Percentiles rank a stretch among this genome's conserved stretches.
Conservation (phyloP, 1,140 invertebrate species). For the Charaxes varanes region DNA sequence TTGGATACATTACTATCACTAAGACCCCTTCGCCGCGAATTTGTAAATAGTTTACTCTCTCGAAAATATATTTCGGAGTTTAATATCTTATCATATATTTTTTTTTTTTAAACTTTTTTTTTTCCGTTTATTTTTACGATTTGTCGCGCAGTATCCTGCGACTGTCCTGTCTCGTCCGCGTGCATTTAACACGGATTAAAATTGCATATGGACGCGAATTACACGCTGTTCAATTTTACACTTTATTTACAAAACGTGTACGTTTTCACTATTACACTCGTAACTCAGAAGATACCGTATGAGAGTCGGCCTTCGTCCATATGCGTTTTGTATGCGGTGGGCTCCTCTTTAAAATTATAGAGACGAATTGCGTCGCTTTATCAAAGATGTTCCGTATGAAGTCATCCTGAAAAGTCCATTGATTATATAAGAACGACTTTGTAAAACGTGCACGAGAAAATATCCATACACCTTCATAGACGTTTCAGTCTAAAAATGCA, state of each 20-base stretch:
- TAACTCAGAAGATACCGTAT: too few relatives aligned
- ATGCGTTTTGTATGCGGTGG: too few relatives aligned
- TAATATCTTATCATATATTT: slow-evolving; percentile 38
- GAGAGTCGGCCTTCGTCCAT: slow-evolving; percentile 4
- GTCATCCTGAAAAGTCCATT: too few relatives aligned
- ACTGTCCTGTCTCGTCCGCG: slow-evolving; percentile 23
- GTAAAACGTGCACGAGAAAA: too few relatives aligned
- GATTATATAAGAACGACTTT: too few relatives aligned
- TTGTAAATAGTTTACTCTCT: slow-evolving; percentile 67
- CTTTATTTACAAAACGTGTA: too few relatives aligned
- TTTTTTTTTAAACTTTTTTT: slow-evolving; percentile 29
- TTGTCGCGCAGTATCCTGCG: slow-evolving; percentile 34
- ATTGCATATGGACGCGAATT: slow-evolving; percentile 44
- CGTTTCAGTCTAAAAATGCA: too few relatives aligned
- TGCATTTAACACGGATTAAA: slow-evolving; percentile 22
- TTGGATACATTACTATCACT: slow-evolving; percentile 67
- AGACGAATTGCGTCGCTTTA: too few relatives aligned
- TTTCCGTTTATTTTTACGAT: slow-evolving; percentile 33
- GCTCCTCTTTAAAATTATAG: too few relatives aligned
- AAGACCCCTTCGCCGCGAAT: slow-evolving; percentile 55
- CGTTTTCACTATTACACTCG: slow-evolving; percentile 5
- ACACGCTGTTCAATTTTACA: too few relatives aligned
- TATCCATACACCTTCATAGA: too few relatives aligned
- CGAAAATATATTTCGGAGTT: slow-evolving; percentile 70
- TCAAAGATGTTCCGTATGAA: too few relatives aligned